Evolutionary conservation across 2,888 invertebrate genomes (phyloP).

Genomic region (Amaurobius ferox): DNA sequence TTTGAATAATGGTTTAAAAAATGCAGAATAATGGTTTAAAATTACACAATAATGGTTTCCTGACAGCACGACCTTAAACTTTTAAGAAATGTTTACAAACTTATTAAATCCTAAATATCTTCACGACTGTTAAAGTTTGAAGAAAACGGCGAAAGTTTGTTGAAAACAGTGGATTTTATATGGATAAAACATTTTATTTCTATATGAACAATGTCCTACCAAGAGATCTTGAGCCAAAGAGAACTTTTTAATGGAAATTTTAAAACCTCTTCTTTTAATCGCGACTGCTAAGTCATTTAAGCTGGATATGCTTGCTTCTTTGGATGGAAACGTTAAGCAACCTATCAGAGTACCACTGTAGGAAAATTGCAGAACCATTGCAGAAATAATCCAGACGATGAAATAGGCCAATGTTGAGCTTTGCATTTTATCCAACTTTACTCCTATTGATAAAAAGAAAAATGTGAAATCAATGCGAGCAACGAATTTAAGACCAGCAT

Average conservation of each 20-base stretch:
- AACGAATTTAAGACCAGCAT: too few relatives aligned
- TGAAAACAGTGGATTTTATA: too few relatives aligned
- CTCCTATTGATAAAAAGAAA: neutral
- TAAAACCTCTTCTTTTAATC: neutral
- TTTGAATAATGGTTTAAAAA: too few relatives aligned
- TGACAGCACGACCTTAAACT: too few relatives aligned
- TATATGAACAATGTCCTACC: neutral
- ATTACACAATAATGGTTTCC: too few relatives aligned
- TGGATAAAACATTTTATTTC: too few relatives aligned
- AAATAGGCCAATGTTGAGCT: neutral
- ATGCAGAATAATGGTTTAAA: too few relatives aligned
- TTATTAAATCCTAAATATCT: too few relatives aligned
- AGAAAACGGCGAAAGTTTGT: too few relatives aligned
- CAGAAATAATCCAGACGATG: neutral
- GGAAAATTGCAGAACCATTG: neutral
- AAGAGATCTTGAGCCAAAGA: neutral
- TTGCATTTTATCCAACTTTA: neutral
- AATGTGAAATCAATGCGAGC: too few relatives aligned
- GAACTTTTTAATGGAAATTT: neutral
- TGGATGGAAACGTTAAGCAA: neutral
- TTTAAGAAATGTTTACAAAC: too few relatives aligned
- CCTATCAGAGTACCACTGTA: conserved; percentile 15
- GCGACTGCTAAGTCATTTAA: neutral
- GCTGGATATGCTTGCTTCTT: neutral
- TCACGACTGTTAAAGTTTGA: too few relatives aligned